A percentile compares a stretch with the other conserved stretches of the same genome.
These are phyloP conservation scores for Drosophila nr. perissopoda DNA, from an alignment of 2,888 invertebrate species.

Conservation along the genomic window DNA sequence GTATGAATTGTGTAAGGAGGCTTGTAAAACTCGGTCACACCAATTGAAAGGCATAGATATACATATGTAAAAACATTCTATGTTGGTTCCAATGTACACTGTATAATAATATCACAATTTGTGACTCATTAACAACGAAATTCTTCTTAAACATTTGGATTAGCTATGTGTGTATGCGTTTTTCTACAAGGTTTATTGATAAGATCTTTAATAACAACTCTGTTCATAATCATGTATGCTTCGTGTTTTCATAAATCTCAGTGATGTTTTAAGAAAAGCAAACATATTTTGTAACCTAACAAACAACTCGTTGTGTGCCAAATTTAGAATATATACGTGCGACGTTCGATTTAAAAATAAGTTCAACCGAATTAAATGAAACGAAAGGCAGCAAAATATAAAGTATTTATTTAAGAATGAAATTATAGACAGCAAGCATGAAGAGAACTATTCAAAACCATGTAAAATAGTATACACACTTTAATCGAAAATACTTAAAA, in stretches of 20 bases:
- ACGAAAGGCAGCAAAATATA: slow-evolving; percentile 50
- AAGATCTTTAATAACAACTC: slow-evolving; percentile 4
- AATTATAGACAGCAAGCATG: slow-evolving; percentile 44
- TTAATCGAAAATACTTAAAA: neutral
- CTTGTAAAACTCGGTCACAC: slow-evolving; percentile 8
- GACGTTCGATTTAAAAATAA: slow-evolving; percentile 66
- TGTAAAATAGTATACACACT: neutral
- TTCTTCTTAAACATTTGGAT: neutral
- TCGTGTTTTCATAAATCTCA: slow-evolving; percentile 27
- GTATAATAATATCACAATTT: neutral
- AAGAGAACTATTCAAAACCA: neutral
- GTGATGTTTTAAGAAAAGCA: slow-evolving; percentile 36
- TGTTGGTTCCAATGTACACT: neutral
- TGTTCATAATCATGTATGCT: slow-evolving; percentile 8
- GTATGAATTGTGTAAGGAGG: slow-evolving; percentile 2
- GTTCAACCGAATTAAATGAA: slow-evolving; percentile 59
- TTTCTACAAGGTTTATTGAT: neutral
- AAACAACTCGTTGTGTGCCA: slow-evolving; percentile 60
- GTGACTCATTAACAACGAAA: neutral
- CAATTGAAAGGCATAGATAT: neutral
- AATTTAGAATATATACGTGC: slow-evolving; percentile 68
- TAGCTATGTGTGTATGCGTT: neutral
- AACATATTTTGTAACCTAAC: slow-evolving; percentile 69
- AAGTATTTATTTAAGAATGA: slow-evolving; percentile 56
- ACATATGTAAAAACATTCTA: neutral